Evolutionary conservation across 2,888 invertebrate species (phyloP).

Genomic region (Brassicogethes aeneus): DNA sequence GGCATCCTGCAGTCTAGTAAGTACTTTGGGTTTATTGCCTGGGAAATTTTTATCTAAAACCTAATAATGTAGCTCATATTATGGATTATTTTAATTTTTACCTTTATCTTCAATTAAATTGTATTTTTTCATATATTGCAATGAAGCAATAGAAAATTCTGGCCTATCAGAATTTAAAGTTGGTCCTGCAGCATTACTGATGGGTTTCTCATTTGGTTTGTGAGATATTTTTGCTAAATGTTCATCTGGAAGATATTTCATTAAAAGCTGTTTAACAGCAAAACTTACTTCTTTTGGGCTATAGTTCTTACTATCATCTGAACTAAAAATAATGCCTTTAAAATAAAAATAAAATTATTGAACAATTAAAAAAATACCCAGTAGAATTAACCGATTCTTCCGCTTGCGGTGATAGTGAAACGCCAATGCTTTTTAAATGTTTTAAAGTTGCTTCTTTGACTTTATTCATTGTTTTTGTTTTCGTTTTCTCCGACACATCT

Average conservation of each 20-base stretch:
- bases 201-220: slow-evolving; percentile 10
- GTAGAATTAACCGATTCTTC: slow-evolving; percentile 16
- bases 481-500: slow-evolving; percentile 9
- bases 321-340: slow-evolving; percentile 9
- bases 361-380: slow-evolving; percentile 5
- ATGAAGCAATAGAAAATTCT: slow-evolving; percentile 63
- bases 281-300: slow-evolving; percentile 43
- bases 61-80: slow-evolving; percentile 3
- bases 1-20: background rate
- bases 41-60: slow-evolving; percentile 2
- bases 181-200: slow-evolving; percentile 10
- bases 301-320: slow-evolving; percentile 17
- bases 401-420: slow-evolving; percentile 25
- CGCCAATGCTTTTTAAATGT: slow-evolving; percentile 35
- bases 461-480: slow-evolving; percentile 28
- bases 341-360: background rate
- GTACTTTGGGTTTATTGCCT: too few relatives aligned
- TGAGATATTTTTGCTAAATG: slow-evolving; percentile 34
- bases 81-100: too few relatives aligned
- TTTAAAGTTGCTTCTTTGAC: slow-evolving; percentile 36
- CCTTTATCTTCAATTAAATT: slow-evolving; percentile 37
- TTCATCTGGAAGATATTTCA: slow-evolving; percentile 48
- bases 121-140: slow-evolving; percentile 62
- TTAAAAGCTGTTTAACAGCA: slow-evolving; percentile 46
- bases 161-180: slow-evolving; percentile 31